phyloP scores from a whole-genome alignment of 2,797 vertebrate species.

The Todus mexicanus region DNA sequence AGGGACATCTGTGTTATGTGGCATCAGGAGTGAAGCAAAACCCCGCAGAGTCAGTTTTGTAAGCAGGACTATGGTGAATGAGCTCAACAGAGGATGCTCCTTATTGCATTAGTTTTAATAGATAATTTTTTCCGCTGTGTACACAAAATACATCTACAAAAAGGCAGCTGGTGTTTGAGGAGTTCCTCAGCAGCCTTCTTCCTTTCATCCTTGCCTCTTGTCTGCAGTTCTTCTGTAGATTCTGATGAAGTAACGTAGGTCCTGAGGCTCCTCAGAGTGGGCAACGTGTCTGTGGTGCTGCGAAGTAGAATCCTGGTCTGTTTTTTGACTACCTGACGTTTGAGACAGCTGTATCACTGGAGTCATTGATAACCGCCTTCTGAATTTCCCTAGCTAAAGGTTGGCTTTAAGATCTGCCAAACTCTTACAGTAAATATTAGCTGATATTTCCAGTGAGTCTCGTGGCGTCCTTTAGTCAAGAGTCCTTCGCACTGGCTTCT shows the following conservation, averaged over 20 bases:
- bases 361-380: not conserved
- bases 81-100: not conserved
- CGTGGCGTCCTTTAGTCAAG: not conserved
- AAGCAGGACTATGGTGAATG: not conserved
- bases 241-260: not conserved
- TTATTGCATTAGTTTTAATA: not conserved
- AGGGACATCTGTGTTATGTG: fast-evolving
- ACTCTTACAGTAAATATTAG: not conserved
- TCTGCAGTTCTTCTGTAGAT: not conserved
- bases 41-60: not conserved
- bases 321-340: fast-evolving
- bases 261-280: not conserved
- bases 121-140: not conserved
- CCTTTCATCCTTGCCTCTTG: not conserved
- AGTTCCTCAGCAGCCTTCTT: not conserved
- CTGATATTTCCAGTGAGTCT: not conserved
- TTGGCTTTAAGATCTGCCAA: not conserved
- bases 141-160: not conserved
- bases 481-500: not conserved
- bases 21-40: not conserved
- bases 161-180: not conserved
- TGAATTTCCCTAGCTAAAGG: not conserved
- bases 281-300: not conserved
- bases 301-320: not conserved
- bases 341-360: not conserved